phyloP scores from a whole-genome alignment of 2,888 invertebrate species.

The Epiblema foenella region DNA sequence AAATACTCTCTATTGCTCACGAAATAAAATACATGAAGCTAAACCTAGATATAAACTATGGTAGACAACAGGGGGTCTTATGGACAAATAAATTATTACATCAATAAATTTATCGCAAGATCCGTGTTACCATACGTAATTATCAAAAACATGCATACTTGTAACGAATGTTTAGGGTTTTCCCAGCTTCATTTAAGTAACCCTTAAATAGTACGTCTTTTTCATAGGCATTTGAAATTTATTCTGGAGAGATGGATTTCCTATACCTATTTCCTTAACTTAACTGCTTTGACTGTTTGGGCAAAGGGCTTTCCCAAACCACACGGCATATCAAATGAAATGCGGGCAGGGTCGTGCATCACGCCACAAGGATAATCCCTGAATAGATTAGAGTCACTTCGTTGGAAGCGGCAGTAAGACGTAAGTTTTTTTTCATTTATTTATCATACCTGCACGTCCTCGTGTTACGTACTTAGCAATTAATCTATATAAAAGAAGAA shows the following conservation, averaged over 20 bases:
- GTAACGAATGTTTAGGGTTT: background rate
- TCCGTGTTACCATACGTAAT: background rate
- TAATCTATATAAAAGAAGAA: no score
- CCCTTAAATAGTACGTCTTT: no score
- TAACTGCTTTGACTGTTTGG: background rate
- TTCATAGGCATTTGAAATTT: background rate
- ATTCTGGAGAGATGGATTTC: background rate
- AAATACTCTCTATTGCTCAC: no score
- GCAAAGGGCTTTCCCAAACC: constrained; percentile 5
- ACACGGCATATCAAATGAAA: constrained; percentile 4
- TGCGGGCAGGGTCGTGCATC: constrained; percentile 14
- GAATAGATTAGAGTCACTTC: background rate
- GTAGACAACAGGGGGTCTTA: no score
- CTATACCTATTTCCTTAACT: background rate
- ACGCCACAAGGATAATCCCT: constrained; percentile 8
- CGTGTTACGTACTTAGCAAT: background rate
- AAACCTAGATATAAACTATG: no score
- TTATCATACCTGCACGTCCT: background rate
- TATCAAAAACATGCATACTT: background rate
- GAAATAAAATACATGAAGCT: no score
- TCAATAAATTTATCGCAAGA: background rate
- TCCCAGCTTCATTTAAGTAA: background rate
- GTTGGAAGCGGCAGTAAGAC: background rate
- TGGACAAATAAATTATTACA: background rate
- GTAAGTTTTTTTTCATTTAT: background rate